A percentile compares a stretch with the other conserved stretches of the same genome.
phyloP scores from a whole-genome alignment of 2,113 vertebrate genomes.

The Sigmodon hispidus region DNA sequence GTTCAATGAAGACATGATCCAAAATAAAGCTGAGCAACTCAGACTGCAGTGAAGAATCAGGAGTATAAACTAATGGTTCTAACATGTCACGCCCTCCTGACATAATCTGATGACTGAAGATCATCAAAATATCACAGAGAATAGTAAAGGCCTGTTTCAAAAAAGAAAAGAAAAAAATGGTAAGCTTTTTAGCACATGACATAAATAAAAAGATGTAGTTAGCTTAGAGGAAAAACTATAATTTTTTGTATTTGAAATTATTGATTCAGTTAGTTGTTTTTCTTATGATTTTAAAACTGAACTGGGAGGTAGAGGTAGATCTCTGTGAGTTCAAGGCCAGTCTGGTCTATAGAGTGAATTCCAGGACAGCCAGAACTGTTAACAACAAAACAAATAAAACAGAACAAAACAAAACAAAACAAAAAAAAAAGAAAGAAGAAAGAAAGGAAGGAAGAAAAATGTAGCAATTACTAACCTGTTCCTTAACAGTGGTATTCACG shows the following conservation, averaged over 20 bases:
- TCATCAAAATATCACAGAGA: conserved; percentile 97
- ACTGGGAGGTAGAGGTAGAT: neutral
- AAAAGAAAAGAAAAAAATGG: conserved; percentile 53
- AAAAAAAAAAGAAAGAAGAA: too few species aligned
- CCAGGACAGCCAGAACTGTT: neutral
- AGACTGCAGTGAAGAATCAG: conserved; percentile 96
- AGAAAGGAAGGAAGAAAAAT: too few species aligned
- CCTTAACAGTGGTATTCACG: conserved; percentile 98
- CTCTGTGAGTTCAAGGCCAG: neutral
- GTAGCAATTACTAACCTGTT: conserved; percentile 91
- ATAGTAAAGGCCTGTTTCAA: conserved; percentile 95
- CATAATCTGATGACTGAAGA: conserved; percentile 99
- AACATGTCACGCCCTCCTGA: conserved; percentile 95
- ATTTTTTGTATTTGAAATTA: conserved; percentile 20
- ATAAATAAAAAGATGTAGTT: neutral
- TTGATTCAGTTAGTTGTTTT: conserved; percentile 36
- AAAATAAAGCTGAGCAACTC: conserved; percentile 98
- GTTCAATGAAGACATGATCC: conserved; percentile 99
- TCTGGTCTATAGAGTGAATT: neutral
- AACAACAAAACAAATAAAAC: too few species aligned
- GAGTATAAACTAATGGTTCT: conserved; percentile 96
- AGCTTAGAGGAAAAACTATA: conserved; percentile 1
- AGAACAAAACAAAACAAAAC: too few species aligned
- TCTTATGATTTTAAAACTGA: neutral
- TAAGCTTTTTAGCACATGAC: neutral